phyloP scores from a whole-genome alignment of 2,888 invertebrate species.

The Andrena marginata region DNA sequence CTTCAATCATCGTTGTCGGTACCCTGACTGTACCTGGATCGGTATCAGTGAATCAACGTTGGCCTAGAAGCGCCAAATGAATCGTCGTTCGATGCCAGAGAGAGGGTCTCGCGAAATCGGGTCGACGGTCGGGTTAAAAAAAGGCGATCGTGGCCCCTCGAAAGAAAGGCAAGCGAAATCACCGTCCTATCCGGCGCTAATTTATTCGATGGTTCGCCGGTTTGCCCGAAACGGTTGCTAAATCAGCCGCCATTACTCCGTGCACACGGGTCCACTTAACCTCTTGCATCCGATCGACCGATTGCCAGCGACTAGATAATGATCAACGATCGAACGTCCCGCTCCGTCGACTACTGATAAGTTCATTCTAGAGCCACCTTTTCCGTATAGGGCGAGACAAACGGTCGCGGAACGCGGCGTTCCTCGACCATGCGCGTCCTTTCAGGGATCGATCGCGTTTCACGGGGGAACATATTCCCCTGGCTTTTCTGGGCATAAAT shows the following conservation, averaged over 20 bases:
- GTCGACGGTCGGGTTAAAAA: constrained; percentile 11
- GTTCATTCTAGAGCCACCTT: constrained; percentile 57
- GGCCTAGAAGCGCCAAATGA: background rate
- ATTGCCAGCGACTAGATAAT: constrained; percentile 66
- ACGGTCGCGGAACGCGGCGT: constrained; percentile 33
- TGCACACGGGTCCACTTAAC: constrained; percentile 61
- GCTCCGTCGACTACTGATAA: constrained; percentile 60
- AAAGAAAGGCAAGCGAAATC: constrained; percentile 30
- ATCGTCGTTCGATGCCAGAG: background rate
- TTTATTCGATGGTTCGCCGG: constrained; percentile 34
- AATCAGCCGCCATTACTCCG: constrained; percentile 51
- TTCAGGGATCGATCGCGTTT: constrained; percentile 48
- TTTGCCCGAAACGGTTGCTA: constrained; percentile 54
- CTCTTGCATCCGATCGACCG: constrained; percentile 61
- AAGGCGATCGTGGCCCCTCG: constrained; percentile 9
- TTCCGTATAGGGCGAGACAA: constrained; percentile 21
- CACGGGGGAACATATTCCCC: constrained; percentile 13
- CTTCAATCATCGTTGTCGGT: background rate
- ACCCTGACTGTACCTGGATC: background rate
- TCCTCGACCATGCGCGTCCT: constrained; percentile 13
- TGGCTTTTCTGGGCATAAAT: constrained; percentile 35
- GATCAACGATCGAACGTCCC: constrained; percentile 63
- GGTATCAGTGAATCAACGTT: background rate
- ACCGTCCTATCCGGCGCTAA: constrained; percentile 9
- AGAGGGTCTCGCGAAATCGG: constrained; percentile 16